Percentiles rank a stretch among this genome's conserved stretches.
Conservation (phyloP, 1,140 invertebrate genomes). For the Lordiphosa clarofinis region DNA sequence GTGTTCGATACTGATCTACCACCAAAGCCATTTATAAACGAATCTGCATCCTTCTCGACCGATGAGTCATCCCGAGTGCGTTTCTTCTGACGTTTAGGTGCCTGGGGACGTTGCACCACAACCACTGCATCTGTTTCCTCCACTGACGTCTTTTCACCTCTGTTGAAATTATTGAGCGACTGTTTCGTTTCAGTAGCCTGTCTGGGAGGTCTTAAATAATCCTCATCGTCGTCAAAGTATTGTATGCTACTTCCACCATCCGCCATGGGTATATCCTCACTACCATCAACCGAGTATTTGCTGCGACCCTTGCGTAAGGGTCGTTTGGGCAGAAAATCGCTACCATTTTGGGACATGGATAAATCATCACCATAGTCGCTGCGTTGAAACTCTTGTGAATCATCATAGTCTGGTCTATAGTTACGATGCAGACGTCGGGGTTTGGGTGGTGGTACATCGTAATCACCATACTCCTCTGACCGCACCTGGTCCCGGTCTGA, state of each 20-base stretch:
- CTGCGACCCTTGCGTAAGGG: conserved; percentile 71
- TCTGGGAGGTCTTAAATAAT: conserved; percentile 64
- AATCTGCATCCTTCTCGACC: conserved; percentile 80
- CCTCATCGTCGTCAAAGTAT: conserved; percentile 77
- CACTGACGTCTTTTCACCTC: conserved; percentile 24
- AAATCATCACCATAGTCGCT: conserved; percentile 73
- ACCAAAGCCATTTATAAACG: conserved; percentile 79
- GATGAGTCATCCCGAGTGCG: conserved; percentile 75
- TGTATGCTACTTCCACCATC: conserved; percentile 63
- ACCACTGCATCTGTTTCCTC: conserved; percentile 28
- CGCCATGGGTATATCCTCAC: conserved; percentile 63
- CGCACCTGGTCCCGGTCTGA: conserved; percentile 38
- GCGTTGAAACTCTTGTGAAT: conserved; percentile 74
- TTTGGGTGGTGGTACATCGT: conserved; percentile 75
- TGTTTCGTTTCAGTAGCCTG: conserved; percentile 32
- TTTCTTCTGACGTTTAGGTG: conserved; percentile 77
- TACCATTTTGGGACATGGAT: conserved; percentile 76
- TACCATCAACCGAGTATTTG: conserved; percentile 79
- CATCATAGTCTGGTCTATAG: conserved; percentile 57
- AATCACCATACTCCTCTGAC: conserved; percentile 47
- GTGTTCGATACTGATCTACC: conserved; percentile 77
- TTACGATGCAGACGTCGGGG: conserved; percentile 64
- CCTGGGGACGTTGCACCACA: conserved; percentile 43
- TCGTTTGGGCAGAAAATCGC: conserved; percentile 70
- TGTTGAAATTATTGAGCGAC: conserved; percentile 57